Evolutionary conservation across 2,888 invertebrate species (phyloP), one percentile per base, ranked within the genome.

Genomic region (Aelia acuminata): DNA sequence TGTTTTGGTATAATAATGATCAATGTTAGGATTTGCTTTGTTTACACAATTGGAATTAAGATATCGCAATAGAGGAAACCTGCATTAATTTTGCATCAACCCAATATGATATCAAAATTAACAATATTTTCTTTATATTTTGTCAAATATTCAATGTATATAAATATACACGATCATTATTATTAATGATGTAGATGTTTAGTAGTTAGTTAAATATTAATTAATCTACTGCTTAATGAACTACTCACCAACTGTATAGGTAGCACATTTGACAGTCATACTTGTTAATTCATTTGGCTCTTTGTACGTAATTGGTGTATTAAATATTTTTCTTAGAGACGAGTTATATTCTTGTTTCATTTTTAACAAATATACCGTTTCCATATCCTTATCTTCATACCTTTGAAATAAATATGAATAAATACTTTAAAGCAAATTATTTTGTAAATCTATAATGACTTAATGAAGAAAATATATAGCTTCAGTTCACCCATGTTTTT

Each of bases 331-430:
- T 31, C 70, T 88, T n/a, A 89, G 31, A 4, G 88, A 84, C 15
- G 48, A 15, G 39, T 75, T 87, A 48, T 88, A 88, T 31, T 88
- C 84, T 35, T 84, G 86, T 31, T 84, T 85, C 63, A 80, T 84
- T 18, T 88, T 88, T n/a, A 87, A 84, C 7, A 53, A 35, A 53
- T 89, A 70, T 10, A 88, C 49, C 39, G 48, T 87, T 70, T 89
- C 89, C 89, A 89, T 89, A 20, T 87, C 88, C 31, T 88, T 85
- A 49, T 89, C 89, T 53, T 89, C 89, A 84, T 88, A 89, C 75
- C 89, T 89, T 47, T 13, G n/a, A n/a, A n/a, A n/a, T n/a, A n/a
- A 49, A 57, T 5, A 57, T 39, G 43, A 70, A 70, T 35, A 70
- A 53, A 22, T 53, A 49, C 8, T 31, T 10, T 7, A 84, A 43